Evolutionary conservation across 2,797 vertebrate species (phyloP).

Genomic region (Labeo calbasu): DNA sequence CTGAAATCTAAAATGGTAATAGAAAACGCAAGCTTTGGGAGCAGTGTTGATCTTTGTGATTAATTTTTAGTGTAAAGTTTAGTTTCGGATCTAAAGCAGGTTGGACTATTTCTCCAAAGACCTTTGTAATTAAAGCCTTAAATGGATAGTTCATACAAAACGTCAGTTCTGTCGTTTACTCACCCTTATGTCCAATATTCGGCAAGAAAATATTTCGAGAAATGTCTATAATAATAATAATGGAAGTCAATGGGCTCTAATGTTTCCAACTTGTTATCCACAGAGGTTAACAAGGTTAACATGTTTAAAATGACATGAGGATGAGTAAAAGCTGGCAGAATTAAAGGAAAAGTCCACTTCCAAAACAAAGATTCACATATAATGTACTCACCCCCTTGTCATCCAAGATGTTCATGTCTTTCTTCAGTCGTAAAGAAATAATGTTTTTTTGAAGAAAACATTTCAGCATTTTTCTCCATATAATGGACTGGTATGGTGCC

Average conservation of each 20-base stretch:
- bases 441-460: too few relatives aligned
- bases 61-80: not conserved
- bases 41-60: not conserved
- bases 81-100: not conserved
- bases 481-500: too few relatives aligned
- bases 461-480: too few relatives aligned
- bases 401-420: too few relatives aligned
- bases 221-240: not conserved
- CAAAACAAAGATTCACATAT: too few relatives aligned
- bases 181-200: not conserved
- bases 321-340: not conserved
- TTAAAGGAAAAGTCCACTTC: too few relatives aligned
- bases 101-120: conserved; percentile 26
- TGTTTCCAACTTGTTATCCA: not conserved
- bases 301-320: not conserved
- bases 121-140: conserved; percentile 7
- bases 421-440: too few relatives aligned
- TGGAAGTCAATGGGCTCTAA: not conserved
- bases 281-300: not conserved
- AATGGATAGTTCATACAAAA: not conserved
- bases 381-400: too few relatives aligned
- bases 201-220: not conserved
- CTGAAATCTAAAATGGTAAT: not conserved
- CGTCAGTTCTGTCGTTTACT: not conserved
- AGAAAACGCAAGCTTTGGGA: not conserved